phyloP scores from a whole-genome alignment of 2,888 invertebrate species.

The Leucozona laternaria region DNA sequence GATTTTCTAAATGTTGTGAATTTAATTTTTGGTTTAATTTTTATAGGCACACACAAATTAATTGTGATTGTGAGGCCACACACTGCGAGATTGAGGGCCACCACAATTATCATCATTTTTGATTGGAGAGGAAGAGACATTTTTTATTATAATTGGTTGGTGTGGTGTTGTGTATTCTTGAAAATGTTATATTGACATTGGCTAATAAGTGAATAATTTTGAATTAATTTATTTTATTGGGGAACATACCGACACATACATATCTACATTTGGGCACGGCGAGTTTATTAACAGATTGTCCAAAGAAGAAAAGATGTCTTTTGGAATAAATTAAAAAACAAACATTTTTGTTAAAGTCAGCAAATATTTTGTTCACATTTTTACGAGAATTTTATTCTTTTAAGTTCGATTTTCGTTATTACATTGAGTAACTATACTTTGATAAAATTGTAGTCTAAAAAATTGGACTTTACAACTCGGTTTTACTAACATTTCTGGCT shows the following conservation, averaged over 20 bases:
- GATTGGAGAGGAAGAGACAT: not conserved
- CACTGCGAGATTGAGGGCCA: constrained; percentile 14
- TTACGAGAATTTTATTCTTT: too few relatives aligned
- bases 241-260: not conserved
- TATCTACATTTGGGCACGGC: not conserved
- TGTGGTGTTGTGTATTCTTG: constrained; percentile 5
- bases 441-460: too few relatives aligned
- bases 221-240: constrained; percentile 1
- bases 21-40: constrained; percentile 18
- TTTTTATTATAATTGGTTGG: constrained; percentile 20
- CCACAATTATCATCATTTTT: constrained; percentile 9
- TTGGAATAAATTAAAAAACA: not conserved
- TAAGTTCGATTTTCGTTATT: too few relatives aligned
- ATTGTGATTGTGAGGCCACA: constrained; percentile 14
- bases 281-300: not conserved
- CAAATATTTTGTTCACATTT: too few relatives aligned
- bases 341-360: too few relatives aligned
- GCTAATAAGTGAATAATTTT: constrained; percentile 25
- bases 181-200: constrained; percentile 10
- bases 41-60: not conserved
- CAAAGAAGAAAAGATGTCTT: not conserved
- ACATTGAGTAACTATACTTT: too few relatives aligned
- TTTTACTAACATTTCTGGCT: too few relatives aligned
- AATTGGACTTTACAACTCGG: too few relatives aligned
- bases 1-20: not conserved